phyloP scores from a whole-genome alignment of 2,888 invertebrate genomes.

The Ametastegia equiseti region DNA sequence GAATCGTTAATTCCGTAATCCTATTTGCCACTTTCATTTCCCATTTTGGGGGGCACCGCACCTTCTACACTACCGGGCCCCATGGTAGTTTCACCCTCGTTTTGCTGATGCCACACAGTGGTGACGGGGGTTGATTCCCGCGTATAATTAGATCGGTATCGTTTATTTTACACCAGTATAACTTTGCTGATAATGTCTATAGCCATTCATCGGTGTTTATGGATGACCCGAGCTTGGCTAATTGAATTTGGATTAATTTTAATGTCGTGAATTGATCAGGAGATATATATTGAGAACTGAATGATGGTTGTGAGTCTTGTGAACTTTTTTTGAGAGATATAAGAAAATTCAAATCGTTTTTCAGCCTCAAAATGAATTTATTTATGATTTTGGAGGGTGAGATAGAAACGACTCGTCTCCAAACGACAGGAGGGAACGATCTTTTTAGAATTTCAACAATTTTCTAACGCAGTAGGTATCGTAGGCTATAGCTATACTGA shows the following conservation, averaged over 20 bases:
- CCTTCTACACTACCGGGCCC: neutral
- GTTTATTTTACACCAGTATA: slow-evolving; percentile 72
- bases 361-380: neutral
- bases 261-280: too few species aligned
- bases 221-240: slow-evolving; percentile 50
- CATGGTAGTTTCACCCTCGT: slow-evolving; percentile 21
- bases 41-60: slow-evolving; percentile 32
- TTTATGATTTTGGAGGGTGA: neutral
- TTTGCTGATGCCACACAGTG: slow-evolving; percentile 9
- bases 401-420: neutral
- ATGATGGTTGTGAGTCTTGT: too few species aligned
- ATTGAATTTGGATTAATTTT: neutral
- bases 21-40: slow-evolving; percentile 63
- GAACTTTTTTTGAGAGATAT: neutral
- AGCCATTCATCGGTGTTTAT: neutral
- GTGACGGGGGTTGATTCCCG: slow-evolving; percentile 56
- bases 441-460: slow-evolving; percentile 10
- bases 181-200: slow-evolving; percentile 42
- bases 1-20: slow-evolving; percentile 69
- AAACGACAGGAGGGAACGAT: neutral
- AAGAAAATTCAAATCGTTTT: neutral
- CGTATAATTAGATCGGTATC: slow-evolving; percentile 72
- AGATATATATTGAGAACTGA: neutral
- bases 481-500: neutral
- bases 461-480: neutral